Evolutionary conservation across 2,113 vertebrate species (phyloP).

Genomic region (Microtus richardsoni): DNA sequence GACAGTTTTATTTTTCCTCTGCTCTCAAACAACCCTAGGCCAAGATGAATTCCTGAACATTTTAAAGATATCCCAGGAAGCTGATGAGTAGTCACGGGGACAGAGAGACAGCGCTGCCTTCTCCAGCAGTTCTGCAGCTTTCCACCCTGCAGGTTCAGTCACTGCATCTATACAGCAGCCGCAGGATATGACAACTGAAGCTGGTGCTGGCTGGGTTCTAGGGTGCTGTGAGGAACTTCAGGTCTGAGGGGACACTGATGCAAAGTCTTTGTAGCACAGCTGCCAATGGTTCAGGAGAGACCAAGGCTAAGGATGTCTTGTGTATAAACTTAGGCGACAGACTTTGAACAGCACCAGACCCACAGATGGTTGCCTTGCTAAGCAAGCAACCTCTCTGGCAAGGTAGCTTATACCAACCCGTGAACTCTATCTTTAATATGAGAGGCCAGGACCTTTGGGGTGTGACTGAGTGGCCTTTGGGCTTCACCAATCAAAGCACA

Average conservation of each 20-base stretch:
- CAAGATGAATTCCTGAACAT: background rate
- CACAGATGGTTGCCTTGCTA: background rate
- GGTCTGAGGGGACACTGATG: background rate
- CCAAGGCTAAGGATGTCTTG: background rate
- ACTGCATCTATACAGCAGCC: background rate
- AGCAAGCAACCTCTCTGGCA: background rate
- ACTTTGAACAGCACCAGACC: background rate
- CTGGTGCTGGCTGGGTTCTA: background rate
- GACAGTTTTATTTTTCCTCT: background rate
- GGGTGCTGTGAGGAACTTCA: background rate
- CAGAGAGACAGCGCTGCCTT: background rate
- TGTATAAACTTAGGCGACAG: background rate
- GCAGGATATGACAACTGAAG: background rate
- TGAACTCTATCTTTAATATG: background rate
- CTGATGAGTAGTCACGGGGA: background rate
- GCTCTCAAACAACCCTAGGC: background rate
- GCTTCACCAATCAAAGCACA: background rate
- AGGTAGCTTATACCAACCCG: background rate
- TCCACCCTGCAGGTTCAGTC: background rate
- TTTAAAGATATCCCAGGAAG: background rate
- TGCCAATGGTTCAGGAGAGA: rapidly evolving
- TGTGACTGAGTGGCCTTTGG: background rate
- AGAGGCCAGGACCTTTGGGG: background rate
- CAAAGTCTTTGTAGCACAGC: background rate
- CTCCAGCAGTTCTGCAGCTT: background rate